A percentile compares a stretch with the other conserved stretches of the same genome.
Evolutionary conservation across 1,140 invertebrate genomes (phyloP).

Genomic region (Drosophila rhopaloa): DNA sequence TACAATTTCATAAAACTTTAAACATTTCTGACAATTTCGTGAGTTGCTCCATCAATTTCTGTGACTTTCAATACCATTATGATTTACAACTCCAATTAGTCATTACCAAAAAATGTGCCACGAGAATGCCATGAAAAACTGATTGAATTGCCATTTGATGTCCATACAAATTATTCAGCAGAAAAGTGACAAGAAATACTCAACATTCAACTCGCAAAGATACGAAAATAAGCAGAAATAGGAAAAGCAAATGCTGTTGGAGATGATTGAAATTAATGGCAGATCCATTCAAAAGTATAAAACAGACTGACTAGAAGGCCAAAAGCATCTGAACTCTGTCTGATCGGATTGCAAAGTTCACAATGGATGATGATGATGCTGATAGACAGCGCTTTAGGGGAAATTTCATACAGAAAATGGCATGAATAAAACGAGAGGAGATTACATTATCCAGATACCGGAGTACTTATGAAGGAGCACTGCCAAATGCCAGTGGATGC

Average conservation of each 20-base stretch:
- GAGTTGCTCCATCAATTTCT: too few relatives aligned
- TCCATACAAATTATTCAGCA: slow-evolving; percentile 8
- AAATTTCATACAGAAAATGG: slow-evolving; percentile 66
- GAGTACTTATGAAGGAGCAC: slow-evolving; percentile 26
- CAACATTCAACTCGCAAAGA: slow-evolving; percentile 2
- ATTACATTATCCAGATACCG: slow-evolving; percentile 28
- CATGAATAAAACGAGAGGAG: slow-evolving; percentile 41
- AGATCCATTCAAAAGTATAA: slow-evolving; percentile 44
- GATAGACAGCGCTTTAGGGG: slow-evolving; percentile 74
- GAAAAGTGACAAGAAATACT: slow-evolving; percentile 34
- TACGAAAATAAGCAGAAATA: slow-evolving; percentile 7
- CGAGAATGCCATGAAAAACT: slow-evolving; percentile 36
- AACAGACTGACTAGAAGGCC: slow-evolving; percentile 33
- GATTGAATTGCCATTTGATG: slow-evolving; percentile 51
- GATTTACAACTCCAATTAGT: slow-evolving; percentile 35
- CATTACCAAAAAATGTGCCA: slow-evolving; percentile 2
- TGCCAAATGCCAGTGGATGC: slow-evolving; percentile 47
- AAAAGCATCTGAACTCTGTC: slow-evolving; percentile 25
- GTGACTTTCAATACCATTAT: neutral
- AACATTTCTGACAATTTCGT: neutral
- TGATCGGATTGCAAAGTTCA: slow-evolving; percentile 48
- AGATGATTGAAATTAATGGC: slow-evolving; percentile 60
- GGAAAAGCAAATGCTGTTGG: slow-evolving; percentile 28
- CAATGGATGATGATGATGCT: slow-evolving; percentile 49
- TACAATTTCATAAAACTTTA: neutral